Percentiles rank a stretch among this genome's conserved stretches.
These are phyloP conservation scores for Gibbula magus DNA, from an alignment of 2,888 invertebrate species.

Conservation along the genomic window DNA sequence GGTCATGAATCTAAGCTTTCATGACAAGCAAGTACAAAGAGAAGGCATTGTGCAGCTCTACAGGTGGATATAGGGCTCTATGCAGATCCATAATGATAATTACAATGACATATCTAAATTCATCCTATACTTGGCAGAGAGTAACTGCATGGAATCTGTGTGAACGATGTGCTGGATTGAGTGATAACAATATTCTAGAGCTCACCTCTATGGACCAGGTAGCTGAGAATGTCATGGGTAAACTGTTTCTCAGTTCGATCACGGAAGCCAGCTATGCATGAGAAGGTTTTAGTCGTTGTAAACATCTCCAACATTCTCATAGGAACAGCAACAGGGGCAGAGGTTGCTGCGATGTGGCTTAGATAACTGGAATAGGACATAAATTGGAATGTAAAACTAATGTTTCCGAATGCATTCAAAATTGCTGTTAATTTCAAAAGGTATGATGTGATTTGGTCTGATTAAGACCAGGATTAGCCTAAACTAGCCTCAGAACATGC, in stretches of 20 bases:
- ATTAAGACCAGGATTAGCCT: too few species aligned
- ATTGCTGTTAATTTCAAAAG: too few species aligned
- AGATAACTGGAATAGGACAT: slow-evolving; percentile 60
- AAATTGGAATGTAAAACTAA: too few species aligned
- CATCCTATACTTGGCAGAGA: background rate
- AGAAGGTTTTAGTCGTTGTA: slow-evolving; percentile 72
- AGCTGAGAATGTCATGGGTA: slow-evolving; percentile 28
- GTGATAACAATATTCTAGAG: background rate
- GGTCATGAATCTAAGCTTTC: too few species aligned
- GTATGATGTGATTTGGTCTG: too few species aligned
- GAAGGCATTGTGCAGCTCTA: background rate
- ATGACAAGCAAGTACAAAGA: too few species aligned
- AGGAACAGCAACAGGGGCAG: slow-evolving; percentile 81
- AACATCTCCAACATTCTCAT: slow-evolving; percentile 85
- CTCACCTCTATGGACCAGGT: slow-evolving; percentile 37
- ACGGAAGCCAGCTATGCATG: slow-evolving; percentile 4
- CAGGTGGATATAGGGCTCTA: background rate
- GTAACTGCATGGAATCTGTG: background rate
- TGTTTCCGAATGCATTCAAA: too few species aligned
- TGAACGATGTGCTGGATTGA: too few species aligned
- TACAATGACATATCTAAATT: background rate
- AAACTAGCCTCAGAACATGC: too few species aligned
- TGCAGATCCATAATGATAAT: background rate
- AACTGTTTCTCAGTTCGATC: slow-evolving; percentile 20
- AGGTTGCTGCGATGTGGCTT: slow-evolving; percentile 48